These are phyloP conservation scores for Magallana ariakensis DNA, from an alignment of 1,140 invertebrate species.

Conservation along the genomic window DNA sequence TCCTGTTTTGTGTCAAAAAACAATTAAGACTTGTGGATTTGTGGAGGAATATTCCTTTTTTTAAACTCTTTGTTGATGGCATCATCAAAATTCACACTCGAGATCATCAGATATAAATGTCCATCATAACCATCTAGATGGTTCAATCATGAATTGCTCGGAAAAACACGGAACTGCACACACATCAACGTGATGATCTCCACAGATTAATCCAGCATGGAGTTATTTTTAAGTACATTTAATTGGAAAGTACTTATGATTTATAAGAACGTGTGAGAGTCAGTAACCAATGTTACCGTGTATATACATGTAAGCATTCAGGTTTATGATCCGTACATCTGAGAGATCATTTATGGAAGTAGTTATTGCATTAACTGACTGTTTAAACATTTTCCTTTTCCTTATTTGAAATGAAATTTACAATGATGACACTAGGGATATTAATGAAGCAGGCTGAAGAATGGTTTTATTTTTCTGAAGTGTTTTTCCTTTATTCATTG, in stretches of 20 bases:
- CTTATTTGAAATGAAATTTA: too few species aligned
- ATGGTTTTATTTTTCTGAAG: too few species aligned
- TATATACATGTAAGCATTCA: not conserved
- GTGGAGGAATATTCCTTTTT: not conserved
- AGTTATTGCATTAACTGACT: too few species aligned
- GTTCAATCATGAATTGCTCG: not conserved
- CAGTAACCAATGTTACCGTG: not conserved
- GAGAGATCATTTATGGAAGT: too few species aligned
- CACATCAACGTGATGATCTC: not conserved
- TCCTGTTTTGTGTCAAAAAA: not conserved
- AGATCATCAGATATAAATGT: not conserved
- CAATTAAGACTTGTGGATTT: not conserved
- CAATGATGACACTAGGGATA: too few species aligned
- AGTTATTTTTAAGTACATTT: constrained; percentile 11
- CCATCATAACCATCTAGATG: not conserved
- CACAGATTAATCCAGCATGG: not conserved
- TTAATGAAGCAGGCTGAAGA: too few species aligned
- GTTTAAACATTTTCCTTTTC: too few species aligned
- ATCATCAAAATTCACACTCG: not conserved
- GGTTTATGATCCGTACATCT: not conserved
- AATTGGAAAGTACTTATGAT: constrained; percentile 26
- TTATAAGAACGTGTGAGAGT: not conserved
- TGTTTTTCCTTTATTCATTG: too few species aligned
- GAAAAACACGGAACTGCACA: not conserved
- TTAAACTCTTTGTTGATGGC: not conserved